These are phyloP conservation scores for Drosophila micromelanica DNA, from an alignment of 1,140 invertebrate genomes.

Conservation along the genomic window DNA sequence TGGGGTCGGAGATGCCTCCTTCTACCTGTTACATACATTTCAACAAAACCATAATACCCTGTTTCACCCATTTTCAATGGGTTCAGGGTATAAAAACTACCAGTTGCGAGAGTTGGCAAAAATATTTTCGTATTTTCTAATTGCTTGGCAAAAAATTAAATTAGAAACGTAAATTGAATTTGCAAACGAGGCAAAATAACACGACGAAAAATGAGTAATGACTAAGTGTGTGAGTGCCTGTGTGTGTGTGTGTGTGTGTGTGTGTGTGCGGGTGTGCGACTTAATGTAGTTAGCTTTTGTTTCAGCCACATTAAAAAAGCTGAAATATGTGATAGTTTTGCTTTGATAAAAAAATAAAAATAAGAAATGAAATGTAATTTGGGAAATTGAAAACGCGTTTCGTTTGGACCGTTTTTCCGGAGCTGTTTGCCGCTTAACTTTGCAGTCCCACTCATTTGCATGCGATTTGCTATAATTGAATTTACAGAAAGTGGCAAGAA, in stretches of 20 bases:
- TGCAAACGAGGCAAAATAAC: slow-evolving; percentile 66
- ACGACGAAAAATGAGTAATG: slow-evolving; percentile 72
- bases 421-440: slow-evolving; percentile 64
- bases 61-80: no score
- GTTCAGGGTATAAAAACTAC: no score
- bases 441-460: slow-evolving; percentile 68
- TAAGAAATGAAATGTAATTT: slow-evolving; percentile 62
- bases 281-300: slow-evolving; percentile 59
- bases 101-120: slow-evolving; percentile 51
- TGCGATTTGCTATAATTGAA: slow-evolving; percentile 78
- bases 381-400: slow-evolving; percentile 67
- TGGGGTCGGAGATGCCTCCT: no score
- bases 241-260: neutral
- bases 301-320: slow-evolving; percentile 35
- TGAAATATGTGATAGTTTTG: slow-evolving; percentile 27
- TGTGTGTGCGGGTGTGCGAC: slow-evolving; percentile 35
- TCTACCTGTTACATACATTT: no score
- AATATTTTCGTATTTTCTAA: slow-evolving; percentile 76
- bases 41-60: no score
- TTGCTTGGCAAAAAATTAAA: slow-evolving; percentile 62
- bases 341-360: slow-evolving; percentile 18
- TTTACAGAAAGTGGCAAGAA: slow-evolving; percentile 56
- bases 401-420: neutral
- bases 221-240: slow-evolving; percentile 13
- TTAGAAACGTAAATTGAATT: slow-evolving; percentile 79